Evolutionary conservation across 1,140 invertebrate species (phyloP).

Genomic region (Sycobia sp.): DNA sequence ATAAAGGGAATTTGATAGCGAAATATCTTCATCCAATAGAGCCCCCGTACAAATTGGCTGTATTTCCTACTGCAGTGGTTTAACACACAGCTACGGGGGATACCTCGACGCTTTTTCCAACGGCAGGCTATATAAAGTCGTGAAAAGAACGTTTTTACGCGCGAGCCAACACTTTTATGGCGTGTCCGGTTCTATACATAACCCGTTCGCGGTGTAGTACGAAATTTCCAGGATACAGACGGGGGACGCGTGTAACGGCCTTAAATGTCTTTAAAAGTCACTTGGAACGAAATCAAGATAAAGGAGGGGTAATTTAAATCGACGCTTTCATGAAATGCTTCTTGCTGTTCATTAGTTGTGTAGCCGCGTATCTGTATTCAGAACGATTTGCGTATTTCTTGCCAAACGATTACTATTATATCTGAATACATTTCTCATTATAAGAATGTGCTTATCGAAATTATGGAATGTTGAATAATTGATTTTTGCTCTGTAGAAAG

Average conservation of each 20-base stretch:
- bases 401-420: no score
- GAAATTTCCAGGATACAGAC: slow-evolving; percentile 3
- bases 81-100: background rate
- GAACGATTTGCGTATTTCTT: no score
- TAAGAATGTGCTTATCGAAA: no score
- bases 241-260: background rate
- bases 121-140: background rate
- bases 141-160: slow-evolving; percentile 11
- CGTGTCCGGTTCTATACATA: background rate
- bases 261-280: slow-evolving; percentile 4
- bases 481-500: no score
- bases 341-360: background rate
- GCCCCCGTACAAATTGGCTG: background rate
- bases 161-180: slow-evolving; percentile 9
- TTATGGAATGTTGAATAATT: no score
- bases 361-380: background rate
- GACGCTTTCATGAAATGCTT: slow-evolving; percentile 1
- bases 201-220: background rate
- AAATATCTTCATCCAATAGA: slow-evolving; percentile 3
- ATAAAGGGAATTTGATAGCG: no score
- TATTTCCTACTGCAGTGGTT: background rate
- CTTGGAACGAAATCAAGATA: slow-evolving; percentile 13
- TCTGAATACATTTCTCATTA: no score
- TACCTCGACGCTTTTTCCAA: slow-evolving; percentile 1
- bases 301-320: slow-evolving; percentile 17